Conservation (phyloP, 2,797 vertebrate genomes). For the Phoxinus dragarum region DNA sequence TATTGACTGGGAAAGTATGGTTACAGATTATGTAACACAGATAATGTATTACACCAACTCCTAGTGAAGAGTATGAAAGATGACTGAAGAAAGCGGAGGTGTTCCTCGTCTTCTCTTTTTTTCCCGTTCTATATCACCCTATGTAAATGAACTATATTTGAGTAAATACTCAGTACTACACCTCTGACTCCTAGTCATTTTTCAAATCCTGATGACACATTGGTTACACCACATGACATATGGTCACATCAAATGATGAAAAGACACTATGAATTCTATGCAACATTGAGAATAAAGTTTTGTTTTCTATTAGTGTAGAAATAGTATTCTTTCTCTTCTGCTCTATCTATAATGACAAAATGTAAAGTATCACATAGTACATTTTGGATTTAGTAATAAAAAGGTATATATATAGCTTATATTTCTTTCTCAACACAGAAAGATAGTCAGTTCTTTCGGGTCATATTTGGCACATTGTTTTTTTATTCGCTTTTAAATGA, state of each 20-base stretch:
- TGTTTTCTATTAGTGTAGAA: neutral
- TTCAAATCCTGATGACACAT: neutral
- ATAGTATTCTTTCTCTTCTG: neutral
- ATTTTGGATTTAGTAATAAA: neutral
- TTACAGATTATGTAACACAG: neutral
- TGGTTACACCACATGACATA: neutral
- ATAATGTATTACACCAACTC: neutral
- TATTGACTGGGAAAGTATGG: neutral
- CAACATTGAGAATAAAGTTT: neutral
- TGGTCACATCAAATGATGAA: neutral
- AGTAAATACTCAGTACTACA: conserved; percentile 2
- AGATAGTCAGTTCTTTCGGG: neutral
- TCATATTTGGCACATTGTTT: neutral
- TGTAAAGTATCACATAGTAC: neutral
- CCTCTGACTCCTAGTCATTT: neutral
- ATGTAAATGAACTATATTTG: neutral
- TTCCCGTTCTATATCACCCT: neutral
- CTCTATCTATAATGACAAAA: neutral
- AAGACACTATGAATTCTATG: neutral
- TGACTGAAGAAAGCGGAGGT: neutral
- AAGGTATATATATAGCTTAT: neutral
- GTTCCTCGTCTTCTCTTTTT: neutral
- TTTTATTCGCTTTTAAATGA: neutral
- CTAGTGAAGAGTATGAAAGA: neutral
- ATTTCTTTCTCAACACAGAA: neutral